A percentile compares a stretch with the other conserved stretches of the same genome.
phyloP scores from a whole-genome alignment of 2,888 invertebrate species.

The Autographa pulchrina region DNA sequence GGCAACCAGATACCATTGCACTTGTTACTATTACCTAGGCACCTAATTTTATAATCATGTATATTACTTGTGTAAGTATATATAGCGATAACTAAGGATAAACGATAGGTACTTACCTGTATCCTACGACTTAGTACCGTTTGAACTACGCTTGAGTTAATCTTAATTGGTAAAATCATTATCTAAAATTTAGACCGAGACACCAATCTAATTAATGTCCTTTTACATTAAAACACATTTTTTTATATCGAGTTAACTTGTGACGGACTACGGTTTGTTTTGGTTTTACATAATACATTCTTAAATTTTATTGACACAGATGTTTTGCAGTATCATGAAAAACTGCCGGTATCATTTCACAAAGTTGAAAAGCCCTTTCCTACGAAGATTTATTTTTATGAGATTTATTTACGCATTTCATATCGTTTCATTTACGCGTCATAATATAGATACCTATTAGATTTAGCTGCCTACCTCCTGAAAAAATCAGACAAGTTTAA shows the following conservation, averaged over 20 bases:
- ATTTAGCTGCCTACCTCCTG: no score
- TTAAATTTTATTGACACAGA: slow-evolving; percentile 48
- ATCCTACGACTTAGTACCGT: not conserved
- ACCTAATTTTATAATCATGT: no score
- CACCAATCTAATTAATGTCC: slow-evolving; percentile 24
- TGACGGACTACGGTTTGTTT: slow-evolving; percentile 44
- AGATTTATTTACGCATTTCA: no score
- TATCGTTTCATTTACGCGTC: no score
- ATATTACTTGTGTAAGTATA: no score
- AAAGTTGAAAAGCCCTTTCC: not conserved
- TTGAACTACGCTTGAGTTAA: slow-evolving; percentile 10
- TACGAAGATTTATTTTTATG: not conserved
- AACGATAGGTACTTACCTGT: not conserved
- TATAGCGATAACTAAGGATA: no score
- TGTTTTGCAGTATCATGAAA: slow-evolving; percentile 14
- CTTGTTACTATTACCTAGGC: not conserved
- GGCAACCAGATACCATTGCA: no score
- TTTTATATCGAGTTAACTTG: slow-evolving; percentile 24
- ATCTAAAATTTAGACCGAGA: slow-evolving; percentile 7
- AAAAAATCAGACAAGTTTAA: no score
- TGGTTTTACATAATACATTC: slow-evolving; percentile 23
- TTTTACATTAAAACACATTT: slow-evolving; percentile 22
- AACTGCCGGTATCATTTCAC: not conserved
- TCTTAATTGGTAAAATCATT: slow-evolving; percentile 42
- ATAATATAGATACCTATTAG: no score